Conservation (phyloP, 1,140 invertebrate species). For the Matsumurasca onukii region DNA sequence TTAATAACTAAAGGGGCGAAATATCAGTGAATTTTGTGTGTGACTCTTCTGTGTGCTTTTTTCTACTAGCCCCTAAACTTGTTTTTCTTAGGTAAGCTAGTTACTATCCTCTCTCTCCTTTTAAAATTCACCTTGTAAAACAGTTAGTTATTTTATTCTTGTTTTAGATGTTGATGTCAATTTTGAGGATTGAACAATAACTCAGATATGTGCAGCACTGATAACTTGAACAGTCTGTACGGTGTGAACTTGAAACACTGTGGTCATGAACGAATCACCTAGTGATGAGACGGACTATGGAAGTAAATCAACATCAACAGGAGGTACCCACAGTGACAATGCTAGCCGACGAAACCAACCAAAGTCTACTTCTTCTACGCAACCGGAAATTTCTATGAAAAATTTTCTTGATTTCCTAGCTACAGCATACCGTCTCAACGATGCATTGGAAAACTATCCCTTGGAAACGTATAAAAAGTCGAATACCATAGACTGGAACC, state of each 20-base stretch:
- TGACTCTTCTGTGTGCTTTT: too few relatives aligned
- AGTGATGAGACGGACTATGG: constrained; percentile 8
- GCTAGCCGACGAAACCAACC: neutral
- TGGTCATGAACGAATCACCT: constrained; percentile 19
- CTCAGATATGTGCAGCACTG: neutral
- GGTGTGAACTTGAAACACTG: neutral
- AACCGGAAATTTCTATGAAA: constrained; percentile 53
- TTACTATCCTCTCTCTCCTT: too few relatives aligned
- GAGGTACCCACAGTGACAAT: neutral
- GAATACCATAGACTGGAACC: constrained; percentile 62
- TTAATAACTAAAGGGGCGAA: too few relatives aligned
- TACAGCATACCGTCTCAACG: constrained; percentile 63
- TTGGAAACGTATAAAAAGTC: constrained; percentile 54
- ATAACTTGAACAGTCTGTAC: too few relatives aligned
- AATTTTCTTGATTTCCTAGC: constrained; percentile 72
- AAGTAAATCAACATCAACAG: neutral
- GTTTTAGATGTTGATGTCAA: too few relatives aligned
- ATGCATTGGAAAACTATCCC: constrained; percentile 40
- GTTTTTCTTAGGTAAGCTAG: too few relatives aligned
- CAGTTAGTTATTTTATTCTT: too few relatives aligned
- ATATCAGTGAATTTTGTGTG: too few relatives aligned
- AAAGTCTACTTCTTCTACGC: neutral
- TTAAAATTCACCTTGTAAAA: too few relatives aligned
- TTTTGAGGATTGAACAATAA: too few relatives aligned
- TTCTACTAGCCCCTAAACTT: too few relatives aligned